Evolutionary conservation across 1,140 invertebrate species (phyloP), one percentile per base, ranked within the genome.

Genomic region (Caenorhabditis inopinata): DNA sequence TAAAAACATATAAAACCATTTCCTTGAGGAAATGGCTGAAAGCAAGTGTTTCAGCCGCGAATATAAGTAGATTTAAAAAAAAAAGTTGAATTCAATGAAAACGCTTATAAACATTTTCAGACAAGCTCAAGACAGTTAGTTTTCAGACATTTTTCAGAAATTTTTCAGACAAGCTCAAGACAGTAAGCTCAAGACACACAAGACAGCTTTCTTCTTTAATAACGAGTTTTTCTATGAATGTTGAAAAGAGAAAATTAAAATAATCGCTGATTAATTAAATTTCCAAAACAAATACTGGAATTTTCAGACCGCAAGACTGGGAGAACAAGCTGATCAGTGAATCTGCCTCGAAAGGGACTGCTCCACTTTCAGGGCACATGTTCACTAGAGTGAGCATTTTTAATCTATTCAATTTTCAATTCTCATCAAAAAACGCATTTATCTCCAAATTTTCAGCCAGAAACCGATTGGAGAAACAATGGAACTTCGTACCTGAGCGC

Each of bases 281-380:
- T n/a, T n/a, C n/a, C n/a, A n/a, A n/a, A n/a, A n/a, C n/a, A n/a
- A n/a, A n/a, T n/a, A 74, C 18, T 4, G 21, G 11, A 4, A 38
- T 12, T 84, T 86, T 85, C 42, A 87, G 86, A 18, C 86, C 86
- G 5, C 85, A 88, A 47, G 83, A 83, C 46, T 87, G 86, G 86
- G 86, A 87, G 73, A 85, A 68, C 25, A 87, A 87, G 58, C 48
- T 87, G 48, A 38, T 87, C 23, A 74, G 68, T 14, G 86, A 87
- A 47, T 68, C 81, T 11, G 78, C 81, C 68, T 53, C 74, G 14
- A 88, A 88, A 42, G 87, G 87, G 11, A 83, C 84, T 25, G 83
- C 86, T 11, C 85, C 87, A 42, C 42, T 88, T 21, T 87, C 87
- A 12, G 85, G 85, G 14, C 82, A 87, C 62, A 82, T 88, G 83